Conservation (phyloP, 2,888 invertebrate genomes). For the Strigamia transsilvanica region DNA sequence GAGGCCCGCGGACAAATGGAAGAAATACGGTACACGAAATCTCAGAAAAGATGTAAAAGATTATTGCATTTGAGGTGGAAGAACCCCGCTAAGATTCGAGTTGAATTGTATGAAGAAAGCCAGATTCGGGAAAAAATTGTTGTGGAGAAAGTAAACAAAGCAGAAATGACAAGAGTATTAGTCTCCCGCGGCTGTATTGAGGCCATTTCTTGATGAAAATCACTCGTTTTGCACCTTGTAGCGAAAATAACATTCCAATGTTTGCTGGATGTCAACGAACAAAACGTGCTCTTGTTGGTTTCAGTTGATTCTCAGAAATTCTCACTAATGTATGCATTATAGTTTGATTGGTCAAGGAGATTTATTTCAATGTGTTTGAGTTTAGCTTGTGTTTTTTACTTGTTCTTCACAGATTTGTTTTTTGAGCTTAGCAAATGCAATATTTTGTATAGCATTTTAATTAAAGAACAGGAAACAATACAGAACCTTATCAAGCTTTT, state of each 20-base stretch:
- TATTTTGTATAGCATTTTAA: too few species aligned
- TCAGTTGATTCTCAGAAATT: background rate
- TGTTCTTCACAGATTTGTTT: too few species aligned
- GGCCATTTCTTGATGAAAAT: slow-evolving; percentile 10
- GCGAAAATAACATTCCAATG: background rate
- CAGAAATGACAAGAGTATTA: slow-evolving; percentile 26
- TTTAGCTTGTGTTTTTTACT: too few species aligned
- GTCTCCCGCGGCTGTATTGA: background rate
- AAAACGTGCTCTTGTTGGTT: background rate
- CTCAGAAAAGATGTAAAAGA: too few species aligned
- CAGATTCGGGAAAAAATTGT: background rate
- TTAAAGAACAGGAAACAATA: too few species aligned
- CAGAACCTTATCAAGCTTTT: background rate
- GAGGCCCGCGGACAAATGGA: too few species aligned
- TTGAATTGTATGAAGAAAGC: background rate
- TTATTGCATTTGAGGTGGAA: slow-evolving; percentile 16
- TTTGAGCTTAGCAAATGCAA: too few species aligned
- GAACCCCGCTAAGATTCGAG: background rate
- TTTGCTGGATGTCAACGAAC: background rate
- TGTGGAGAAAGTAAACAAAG: slow-evolving; percentile 5
- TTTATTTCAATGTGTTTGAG: too few species aligned
- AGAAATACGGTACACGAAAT: too few species aligned
- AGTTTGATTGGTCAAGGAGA: background rate
- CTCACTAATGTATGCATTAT: background rate
- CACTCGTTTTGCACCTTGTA: background rate